Evolutionary conservation across 2,888 invertebrate species (phyloP).

Genomic region (Zelleria hepariella): DNA sequence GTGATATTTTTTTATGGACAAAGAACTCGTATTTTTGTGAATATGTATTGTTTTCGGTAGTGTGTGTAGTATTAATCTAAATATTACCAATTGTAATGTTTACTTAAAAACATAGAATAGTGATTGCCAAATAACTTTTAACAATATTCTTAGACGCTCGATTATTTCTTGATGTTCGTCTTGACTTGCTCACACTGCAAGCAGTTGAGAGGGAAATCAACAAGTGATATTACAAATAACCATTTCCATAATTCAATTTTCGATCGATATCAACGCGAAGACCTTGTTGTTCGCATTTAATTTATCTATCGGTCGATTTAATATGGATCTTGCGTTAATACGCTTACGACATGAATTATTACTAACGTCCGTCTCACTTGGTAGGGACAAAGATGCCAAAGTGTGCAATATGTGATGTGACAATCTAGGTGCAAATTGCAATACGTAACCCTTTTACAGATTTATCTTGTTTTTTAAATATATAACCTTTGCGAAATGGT

Average conservation of each 20-base stretch:
- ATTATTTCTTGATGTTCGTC: background rate
- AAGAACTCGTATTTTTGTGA: background rate
- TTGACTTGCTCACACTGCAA: background rate
- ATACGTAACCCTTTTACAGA: too few species aligned
- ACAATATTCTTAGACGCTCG: background rate
- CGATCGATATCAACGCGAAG: too few species aligned
- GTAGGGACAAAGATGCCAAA: too few species aligned
- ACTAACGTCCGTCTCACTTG: too few species aligned
- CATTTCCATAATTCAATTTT: too few species aligned
- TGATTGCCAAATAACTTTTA: background rate
- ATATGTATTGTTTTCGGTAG: too few species aligned
- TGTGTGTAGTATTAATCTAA: too few species aligned
- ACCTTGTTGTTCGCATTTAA: background rate
- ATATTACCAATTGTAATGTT: background rate
- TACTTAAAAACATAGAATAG: background rate
- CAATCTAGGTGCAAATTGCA: too few species aligned
- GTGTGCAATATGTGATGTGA: background rate
- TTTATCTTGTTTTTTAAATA: too few species aligned
- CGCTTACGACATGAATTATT: constrained; percentile 1
- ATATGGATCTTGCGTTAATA: background rate
- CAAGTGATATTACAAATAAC: too few species aligned
- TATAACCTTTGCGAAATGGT: too few species aligned
- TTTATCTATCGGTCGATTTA: background rate
- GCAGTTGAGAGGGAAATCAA: background rate
- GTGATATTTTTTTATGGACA: background rate